Percentiles rank a stretch among this genome's conserved stretches.
Evolutionary conservation across 2,797 vertebrate genomes (phyloP).

Genomic region (Choloepus didactylus): DNA sequence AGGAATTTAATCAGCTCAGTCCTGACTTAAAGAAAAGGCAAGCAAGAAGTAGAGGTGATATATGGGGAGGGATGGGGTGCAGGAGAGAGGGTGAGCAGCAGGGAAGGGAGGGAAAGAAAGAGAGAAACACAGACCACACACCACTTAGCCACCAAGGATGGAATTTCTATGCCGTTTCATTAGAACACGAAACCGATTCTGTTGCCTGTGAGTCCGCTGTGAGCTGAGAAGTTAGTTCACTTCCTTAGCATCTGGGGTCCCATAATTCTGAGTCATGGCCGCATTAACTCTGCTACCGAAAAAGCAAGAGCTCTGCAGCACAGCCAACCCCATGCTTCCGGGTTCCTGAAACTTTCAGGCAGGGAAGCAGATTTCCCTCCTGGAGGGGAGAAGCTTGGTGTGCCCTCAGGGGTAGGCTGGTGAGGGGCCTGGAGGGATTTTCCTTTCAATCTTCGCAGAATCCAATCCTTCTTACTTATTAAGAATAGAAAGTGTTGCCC

Average conservation of each 20-base stretch:
- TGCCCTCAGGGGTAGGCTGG: background rate
- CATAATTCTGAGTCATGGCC: conserved; percentile 80
- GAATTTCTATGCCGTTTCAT: conserved; percentile 84
- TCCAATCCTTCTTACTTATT: background rate
- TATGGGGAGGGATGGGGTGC: background rate
- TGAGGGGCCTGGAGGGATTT: background rate
- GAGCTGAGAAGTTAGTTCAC: conserved; percentile 76
- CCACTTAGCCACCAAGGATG: conserved; percentile 61
- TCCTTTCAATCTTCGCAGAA: conserved; percentile 51
- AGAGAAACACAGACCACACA: background rate
- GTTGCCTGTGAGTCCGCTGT: conserved; percentile 63
- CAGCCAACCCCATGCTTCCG: conserved; percentile 11
- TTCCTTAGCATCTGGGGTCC: conserved; percentile 76
- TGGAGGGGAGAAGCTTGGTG: background rate
- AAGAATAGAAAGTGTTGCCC: conserved; percentile 62
- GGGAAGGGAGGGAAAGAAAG: too few species aligned
- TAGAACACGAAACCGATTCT: conserved; percentile 78
- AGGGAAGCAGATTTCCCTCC: conserved; percentile 57
- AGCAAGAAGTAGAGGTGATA: background rate
- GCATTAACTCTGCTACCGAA: conserved; percentile 79
- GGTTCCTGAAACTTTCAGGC: conserved; percentile 43
- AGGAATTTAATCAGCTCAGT: conserved; percentile 81
- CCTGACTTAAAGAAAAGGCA: conserved; percentile 49
- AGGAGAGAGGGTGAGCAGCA: background rate
- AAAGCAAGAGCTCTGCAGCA: conserved; percentile 67